Evolutionary conservation across 2,888 invertebrate species (phyloP), one percentile per base, ranked within the genome.

Genomic region (Hydroisotoma schaefferi): DNA sequence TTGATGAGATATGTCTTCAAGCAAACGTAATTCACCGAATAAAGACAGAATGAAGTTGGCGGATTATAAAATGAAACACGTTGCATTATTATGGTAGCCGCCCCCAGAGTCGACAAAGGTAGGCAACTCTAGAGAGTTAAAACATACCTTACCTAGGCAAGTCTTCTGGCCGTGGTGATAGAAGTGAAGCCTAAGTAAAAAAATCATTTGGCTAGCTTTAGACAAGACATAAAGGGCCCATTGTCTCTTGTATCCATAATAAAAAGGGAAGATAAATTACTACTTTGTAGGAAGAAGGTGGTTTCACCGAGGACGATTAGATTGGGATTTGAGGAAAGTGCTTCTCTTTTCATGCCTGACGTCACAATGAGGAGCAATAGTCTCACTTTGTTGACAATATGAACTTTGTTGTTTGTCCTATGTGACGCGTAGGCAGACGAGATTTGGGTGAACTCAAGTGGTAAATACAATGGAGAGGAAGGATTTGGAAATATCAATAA

Each of bases 361-460:
- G 26, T 49, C 18, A 26, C 28, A 20, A 37, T 37, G 23, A 33
- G 52, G 8, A 33, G 25, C 52, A 49, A 49, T 49, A 26, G 28
- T 49, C 49, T 49, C 49, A 28, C 49, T 49, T 49, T 49, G 38
- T 29, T 52, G 52, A 52, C 52, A 37, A 23, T 52, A 52, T 52
- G 52, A 52, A 37, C 52, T 52, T 52, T 33, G 38, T 52, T 52
- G 52, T 52, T 52, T 52, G 52, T 48, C 52, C 38, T 37, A 27
- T 49, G 49, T 49, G 49, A 46, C 20, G n/a, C n/a, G 49, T 18
- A 49, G 52, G 38, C 12, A 37, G 10, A 29, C 10, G 52, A 52
- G 52, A 52, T 52, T 52, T 25, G 52, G 25, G 37, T 52, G 37
- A 52, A 52, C 38, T 52, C 52, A 29, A 52, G 33, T 52, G 49